Evolutionary conservation across 2,797 vertebrate species (phyloP).

Genomic region (Poeciliopsis infans): DNA sequence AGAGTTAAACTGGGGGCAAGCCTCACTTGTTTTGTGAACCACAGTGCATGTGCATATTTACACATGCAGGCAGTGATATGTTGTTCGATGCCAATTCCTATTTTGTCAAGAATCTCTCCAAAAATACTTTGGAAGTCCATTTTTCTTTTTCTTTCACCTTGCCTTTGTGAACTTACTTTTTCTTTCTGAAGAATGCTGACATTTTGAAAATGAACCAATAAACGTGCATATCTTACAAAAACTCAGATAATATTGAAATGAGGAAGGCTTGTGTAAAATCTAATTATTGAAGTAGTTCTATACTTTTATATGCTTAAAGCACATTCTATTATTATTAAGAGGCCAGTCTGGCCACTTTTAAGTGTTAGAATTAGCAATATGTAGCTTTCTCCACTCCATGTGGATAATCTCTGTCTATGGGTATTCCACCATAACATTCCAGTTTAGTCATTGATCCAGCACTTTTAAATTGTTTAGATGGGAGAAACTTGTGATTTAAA

Average conservation of each 20-base stretch:
- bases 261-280: not conserved
- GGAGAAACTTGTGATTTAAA: not conserved
- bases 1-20: constrained; percentile 71
- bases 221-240: not conserved
- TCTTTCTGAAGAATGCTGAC: not conserved
- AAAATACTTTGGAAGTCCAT: not conserved
- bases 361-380: not conserved
- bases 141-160: not conserved
- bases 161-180: not conserved
- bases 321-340: not conserved
- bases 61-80: constrained; percentile 14
- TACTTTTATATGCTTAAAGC: not conserved
- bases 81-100: constrained; percentile 20
- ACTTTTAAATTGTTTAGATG: not conserved
- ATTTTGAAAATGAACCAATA: not conserved
- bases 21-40: constrained; percentile 49
- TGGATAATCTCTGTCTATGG: not conserved
- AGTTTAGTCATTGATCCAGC: not conserved
- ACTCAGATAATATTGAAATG: not conserved
- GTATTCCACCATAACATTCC: not conserved
- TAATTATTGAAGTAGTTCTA: not conserved
- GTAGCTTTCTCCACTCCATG: not conserved
- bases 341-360: not conserved
- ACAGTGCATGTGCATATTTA: constrained; percentile 47
- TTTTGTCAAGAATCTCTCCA: constrained; percentile 22